A percentile compares a stretch with the other conserved stretches of the same genome.
phyloP scores from a whole-genome alignment of 2,113 vertebrate species.

The Tringa solitaria region DNA sequence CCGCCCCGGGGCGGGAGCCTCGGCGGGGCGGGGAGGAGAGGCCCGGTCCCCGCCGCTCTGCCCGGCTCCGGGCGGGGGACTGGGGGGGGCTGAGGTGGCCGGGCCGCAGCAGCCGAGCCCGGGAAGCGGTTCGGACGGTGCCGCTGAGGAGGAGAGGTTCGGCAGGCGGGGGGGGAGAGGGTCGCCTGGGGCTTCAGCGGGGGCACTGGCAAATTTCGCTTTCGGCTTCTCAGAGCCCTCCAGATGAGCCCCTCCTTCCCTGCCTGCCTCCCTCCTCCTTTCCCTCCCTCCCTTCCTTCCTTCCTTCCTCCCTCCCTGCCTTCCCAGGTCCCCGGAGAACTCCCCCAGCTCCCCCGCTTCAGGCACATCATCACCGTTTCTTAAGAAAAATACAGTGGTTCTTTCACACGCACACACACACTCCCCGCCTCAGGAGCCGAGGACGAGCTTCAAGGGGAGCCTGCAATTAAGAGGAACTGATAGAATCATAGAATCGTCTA shows the following conservation, averaged over 20 bases:
- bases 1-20: background rate
- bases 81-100: background rate
- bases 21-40: background rate
- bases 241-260: background rate
- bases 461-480: background rate
- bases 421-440: background rate
- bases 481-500: no score
- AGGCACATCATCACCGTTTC: fast-evolving
- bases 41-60: no score
- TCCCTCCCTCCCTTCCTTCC: background rate
- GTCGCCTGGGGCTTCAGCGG: background rate
- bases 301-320: background rate
- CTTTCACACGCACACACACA: background rate
- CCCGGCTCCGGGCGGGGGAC: fast-evolving
- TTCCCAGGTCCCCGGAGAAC: fast-evolving
- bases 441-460: background rate
- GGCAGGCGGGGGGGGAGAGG: background rate
- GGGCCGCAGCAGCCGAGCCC: fast-evolving
- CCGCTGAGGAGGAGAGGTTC: background rate
- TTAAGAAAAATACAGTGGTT: fast-evolving
- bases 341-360: background rate
- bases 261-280: no score
- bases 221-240: fast-evolving
- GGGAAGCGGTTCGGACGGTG: fast-evolving
- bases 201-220: background rate